These are phyloP conservation scores for Thinocorus orbignyianus DNA, from an alignment of 2,113 vertebrate genomes.

Conservation along the genomic window DNA sequence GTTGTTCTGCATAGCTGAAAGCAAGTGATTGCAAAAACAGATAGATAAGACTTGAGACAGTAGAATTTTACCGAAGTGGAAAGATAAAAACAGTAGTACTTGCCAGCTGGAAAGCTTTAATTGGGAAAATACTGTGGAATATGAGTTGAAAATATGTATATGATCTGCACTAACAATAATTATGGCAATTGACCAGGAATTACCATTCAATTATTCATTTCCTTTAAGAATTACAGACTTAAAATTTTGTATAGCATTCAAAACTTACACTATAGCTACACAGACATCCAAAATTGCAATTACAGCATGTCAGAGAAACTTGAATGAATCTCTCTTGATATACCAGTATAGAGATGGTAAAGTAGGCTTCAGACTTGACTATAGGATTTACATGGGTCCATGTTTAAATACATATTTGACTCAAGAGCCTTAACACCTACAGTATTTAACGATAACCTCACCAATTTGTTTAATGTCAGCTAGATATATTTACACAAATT, in stretches of 20 bases:
- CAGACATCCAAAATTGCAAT: neutral
- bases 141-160: neutral
- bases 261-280: neutral
- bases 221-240: neutral
- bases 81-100: neutral
- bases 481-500: neutral
- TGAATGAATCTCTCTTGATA: neutral
- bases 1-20: neutral
- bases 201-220: neutral
- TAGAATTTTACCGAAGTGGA: neutral
- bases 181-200: neutral
- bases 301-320: neutral
- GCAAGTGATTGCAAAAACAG: neutral
- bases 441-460: neutral
- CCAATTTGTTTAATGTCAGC: neutral
- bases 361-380: neutral
- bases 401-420: neutral
- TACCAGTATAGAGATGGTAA: neutral
- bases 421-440: neutral
- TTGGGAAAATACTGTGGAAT: neutral
- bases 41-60: neutral
- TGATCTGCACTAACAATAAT: neutral
- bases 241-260: neutral
- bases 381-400: neutral
- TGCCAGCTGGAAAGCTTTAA: neutral